Conservation (phyloP, 2,888 invertebrate species). For the Phengaris arion region DNA sequence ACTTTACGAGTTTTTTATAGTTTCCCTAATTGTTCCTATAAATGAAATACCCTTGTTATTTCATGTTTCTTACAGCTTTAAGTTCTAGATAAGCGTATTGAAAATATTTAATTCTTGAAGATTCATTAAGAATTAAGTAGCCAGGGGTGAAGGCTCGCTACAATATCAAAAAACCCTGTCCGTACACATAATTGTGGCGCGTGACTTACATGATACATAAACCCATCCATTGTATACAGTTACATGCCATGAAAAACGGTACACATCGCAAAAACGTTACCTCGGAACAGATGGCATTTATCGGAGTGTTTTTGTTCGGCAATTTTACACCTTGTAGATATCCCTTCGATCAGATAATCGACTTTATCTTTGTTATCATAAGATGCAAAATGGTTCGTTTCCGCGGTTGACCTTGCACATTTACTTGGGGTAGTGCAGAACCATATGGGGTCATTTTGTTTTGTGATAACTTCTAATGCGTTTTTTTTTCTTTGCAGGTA, state of each 20-base stretch:
- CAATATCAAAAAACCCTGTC: neutral
- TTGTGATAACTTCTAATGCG: constrained; percentile 37
- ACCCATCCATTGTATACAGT: constrained; percentile 6
- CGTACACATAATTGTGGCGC: neutral
- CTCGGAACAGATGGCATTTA: constrained; percentile 24
- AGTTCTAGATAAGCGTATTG: neutral
- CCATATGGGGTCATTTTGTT: constrained; percentile 39
- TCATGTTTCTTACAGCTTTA: neutral
- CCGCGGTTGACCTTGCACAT: constrained; percentile 34
- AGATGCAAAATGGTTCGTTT: neutral
- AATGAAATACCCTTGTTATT: neutral
- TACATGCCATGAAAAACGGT: constrained; percentile 11
- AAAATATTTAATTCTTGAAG: neutral
- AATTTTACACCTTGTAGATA: constrained; percentile 19
- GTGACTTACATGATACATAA: constrained; percentile 15
- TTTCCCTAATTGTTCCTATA: neutral
- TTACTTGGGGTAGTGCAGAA: constrained; percentile 27
- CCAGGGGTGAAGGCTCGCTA: neutral
- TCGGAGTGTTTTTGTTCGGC: neutral
- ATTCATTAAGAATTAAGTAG: neutral
- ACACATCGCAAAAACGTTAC: constrained; percentile 19
- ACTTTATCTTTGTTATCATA: neutral
- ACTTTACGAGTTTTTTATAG: neutral
- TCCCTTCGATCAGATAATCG: neutral
- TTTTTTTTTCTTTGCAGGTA: constrained; percentile 44